Percentiles rank a stretch among this genome's conserved stretches.
Conservation (phyloP, 2,888 invertebrate species). For the Carterocephalus palaemon region DNA sequence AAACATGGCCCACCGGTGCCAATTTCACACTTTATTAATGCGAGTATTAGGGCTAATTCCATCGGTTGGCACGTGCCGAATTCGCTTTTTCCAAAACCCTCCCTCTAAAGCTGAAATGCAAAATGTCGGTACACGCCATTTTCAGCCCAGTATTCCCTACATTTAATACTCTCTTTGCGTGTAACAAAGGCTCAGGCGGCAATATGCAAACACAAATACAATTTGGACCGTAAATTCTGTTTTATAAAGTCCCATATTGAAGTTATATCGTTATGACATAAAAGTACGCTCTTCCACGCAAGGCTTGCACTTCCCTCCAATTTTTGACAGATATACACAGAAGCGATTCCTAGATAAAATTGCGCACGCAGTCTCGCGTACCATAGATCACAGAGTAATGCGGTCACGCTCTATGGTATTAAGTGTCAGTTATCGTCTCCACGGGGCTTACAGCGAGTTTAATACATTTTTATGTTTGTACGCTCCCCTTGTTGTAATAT, state of each 20-base stretch:
- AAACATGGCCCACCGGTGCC: conserved; percentile 66
- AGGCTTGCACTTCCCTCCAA: conserved; percentile 51
- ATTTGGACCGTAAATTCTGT: conserved; percentile 29
- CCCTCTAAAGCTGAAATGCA: conserved; percentile 35
- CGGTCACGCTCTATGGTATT: conserved; percentile 78
- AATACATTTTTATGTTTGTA: conserved; percentile 71
- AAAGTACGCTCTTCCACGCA: conserved; percentile 45
- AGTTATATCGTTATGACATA: conserved; percentile 2
- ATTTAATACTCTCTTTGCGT: conserved; percentile 16
- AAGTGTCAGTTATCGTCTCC: conserved; percentile 77
- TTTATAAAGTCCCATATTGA: conserved; percentile 39
- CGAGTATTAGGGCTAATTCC: conserved; percentile 77
- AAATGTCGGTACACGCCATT: conserved; percentile 41
- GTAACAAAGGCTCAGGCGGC: conserved; percentile 4
- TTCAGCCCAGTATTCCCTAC: conserved; percentile 40
- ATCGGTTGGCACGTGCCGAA: conserved; percentile 74
- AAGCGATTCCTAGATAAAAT: conserved; percentile 63
- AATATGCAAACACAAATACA: conserved; percentile 12
- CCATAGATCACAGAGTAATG: conserved; percentile 77
- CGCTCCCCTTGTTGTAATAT: conserved; percentile 70
- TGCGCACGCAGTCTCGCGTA: conserved; percentile 52
- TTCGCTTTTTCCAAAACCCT: conserved; percentile 74
- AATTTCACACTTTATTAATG: conserved; percentile 80
- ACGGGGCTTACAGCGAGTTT: conserved; percentile 66
- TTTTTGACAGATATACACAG: conserved; percentile 56